Base-by-base conservation (phyloP, 30 jellyfish, hydroid and myxozoan species). In the Hydractinia symbiolongicarpus region DNA sequence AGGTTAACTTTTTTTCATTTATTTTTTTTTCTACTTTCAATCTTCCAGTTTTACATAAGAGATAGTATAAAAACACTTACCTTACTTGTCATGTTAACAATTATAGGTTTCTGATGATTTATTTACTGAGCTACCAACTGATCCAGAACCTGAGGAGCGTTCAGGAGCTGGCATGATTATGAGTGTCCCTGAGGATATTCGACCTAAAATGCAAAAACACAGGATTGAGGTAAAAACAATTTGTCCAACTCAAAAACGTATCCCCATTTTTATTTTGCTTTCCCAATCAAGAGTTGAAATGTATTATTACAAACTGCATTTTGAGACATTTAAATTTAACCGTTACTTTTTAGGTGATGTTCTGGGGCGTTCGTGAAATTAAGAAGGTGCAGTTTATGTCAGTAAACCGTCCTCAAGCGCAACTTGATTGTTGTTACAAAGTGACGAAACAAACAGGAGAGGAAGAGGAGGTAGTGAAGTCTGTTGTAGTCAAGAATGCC, bases 331-430 rank as follows among this genome's bases (percentile, higher is more conserved):
- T 74, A 15, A 11, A 74, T 15, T 30, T 74, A 74, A 11, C 15
- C 55, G 19, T 40, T 76, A 54, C 19, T 76, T 6, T 54, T 30
- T 70, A 92, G 98, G 95, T 80, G 4, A 72, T 92, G 67, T 92
- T 92, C 76, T 92, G 98, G 98, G 98, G 98, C 6, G 98, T 92
- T 55, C 96, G 98, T 61, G 96, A 92, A 44, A 79, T 86, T 85
- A 92, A 92, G 83, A 89, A 93, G 21, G 98, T 78, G 4, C 94
- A 87, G 64, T 84, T 88, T 44, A 86, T 87, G 83, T 77, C 77
- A 8, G 84, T 87, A 4, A 68, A 82, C 52, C 82, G 96, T 54
- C 98, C 98, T 44, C 96, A 85, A 50, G 95, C 89, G 21, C 96
- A 92, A 9, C 71, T 92, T 58, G 98, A 92, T 61, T 92, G 98